Evolutionary conservation across 2,888 invertebrate genomes (phyloP).

Genomic region (Nipponacmea schrenckii): DNA sequence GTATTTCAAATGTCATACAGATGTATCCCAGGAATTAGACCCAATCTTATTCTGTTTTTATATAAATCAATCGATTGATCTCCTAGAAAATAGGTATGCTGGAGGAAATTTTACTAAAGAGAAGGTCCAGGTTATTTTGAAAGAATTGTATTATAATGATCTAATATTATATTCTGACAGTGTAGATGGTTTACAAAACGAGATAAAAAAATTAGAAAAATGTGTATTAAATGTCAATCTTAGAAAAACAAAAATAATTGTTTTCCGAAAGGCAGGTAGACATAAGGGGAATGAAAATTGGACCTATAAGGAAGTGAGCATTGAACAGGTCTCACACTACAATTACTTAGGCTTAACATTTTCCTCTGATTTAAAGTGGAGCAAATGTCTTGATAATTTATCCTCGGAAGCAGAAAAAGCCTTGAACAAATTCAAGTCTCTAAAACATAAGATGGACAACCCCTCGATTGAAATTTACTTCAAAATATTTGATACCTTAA

Average conservation of each 20-base stretch:
- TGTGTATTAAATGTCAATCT: not conserved
- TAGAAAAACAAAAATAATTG: not conserved
- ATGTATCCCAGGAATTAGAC: not conserved
- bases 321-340: not conserved
- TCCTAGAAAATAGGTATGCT: not conserved
- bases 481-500: not conserved
- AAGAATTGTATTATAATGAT: not conserved
- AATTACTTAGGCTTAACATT: not conserved
- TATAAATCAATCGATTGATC: not conserved
- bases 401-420: not conserved
- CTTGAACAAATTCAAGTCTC: not conserved
- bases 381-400: not conserved
- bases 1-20: not conserved
- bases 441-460: not conserved
- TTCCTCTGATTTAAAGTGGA: not conserved
- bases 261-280: not conserved
- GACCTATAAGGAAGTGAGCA: not conserved
- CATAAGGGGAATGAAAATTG: not conserved
- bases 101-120: not conserved
- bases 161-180: not conserved
- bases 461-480: not conserved
- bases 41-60: no score
- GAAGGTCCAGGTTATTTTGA: not conserved
- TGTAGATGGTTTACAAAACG: not conserved
- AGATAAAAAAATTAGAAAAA: not conserved